Conservation (phyloP, 2,113 vertebrate species). For the Accipiter cooperii region DNA sequence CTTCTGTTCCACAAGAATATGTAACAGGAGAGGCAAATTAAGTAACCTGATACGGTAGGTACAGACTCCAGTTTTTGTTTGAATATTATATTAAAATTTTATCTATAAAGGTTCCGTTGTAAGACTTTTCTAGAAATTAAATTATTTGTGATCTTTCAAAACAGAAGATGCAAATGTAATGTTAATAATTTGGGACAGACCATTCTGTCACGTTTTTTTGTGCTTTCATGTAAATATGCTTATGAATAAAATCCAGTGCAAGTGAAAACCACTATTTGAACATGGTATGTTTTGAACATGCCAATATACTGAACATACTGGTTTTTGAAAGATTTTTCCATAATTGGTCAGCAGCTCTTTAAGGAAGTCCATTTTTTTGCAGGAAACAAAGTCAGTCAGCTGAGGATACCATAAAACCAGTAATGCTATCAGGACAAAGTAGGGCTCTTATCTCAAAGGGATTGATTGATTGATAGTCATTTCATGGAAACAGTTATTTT, state of each 20-base stretch:
- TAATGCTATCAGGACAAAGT: conserved; percentile 45
- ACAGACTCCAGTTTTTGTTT: background rate
- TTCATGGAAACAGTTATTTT: conserved; percentile 56
- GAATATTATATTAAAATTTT: background rate
- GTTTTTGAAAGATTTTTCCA: background rate
- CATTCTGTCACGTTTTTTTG: background rate
- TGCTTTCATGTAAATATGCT: background rate
- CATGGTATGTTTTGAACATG: background rate
- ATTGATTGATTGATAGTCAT: conserved; percentile 22
- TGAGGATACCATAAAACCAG: background rate
- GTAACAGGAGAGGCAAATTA: background rate
- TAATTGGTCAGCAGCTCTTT: background rate
- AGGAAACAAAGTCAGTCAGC: background rate
- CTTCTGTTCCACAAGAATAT: background rate
- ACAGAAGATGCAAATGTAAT: background rate
- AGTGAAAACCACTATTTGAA: background rate
- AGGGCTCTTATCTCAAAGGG: conserved; percentile 36
- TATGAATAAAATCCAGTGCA: background rate
- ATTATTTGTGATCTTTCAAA: background rate
- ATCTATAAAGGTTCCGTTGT: background rate
- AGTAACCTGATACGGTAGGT: background rate
- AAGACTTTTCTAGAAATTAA: background rate
- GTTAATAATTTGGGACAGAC: background rate
- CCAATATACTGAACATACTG: background rate
- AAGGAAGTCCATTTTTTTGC: background rate